A percentile compares a stretch with the other conserved stretches of the same genome.
These are phyloP conservation scores for Phalacrocorax aristotelis DNA, from an alignment of 2,113 vertebrate genomes.

Conservation along the genomic window DNA sequence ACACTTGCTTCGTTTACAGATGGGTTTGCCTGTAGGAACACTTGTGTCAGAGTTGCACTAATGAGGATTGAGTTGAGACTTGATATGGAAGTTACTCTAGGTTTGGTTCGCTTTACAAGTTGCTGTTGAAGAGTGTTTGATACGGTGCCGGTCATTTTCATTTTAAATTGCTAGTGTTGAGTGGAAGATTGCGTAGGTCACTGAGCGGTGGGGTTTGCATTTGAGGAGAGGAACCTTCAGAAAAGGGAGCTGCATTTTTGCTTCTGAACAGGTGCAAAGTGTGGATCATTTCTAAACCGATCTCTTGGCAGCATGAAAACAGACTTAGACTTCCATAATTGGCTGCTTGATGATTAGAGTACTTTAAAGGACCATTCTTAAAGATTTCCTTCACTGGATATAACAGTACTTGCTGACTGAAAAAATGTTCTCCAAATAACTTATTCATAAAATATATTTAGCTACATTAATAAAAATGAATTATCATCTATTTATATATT, in stretches of 20 bases:
- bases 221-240: neutral
- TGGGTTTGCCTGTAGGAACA: neutral
- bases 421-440: neutral
- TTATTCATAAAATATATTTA: constrained; percentile 40
- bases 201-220: neutral
- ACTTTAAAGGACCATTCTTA: neutral
- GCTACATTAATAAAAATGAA: constrained; percentile 2
- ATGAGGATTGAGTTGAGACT: neutral
- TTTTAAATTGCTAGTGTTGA: neutral
- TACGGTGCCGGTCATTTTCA: neutral
- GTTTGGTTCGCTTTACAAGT: neutral
- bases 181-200: neutral
- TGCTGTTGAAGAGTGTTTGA: neutral
- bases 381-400: neutral
- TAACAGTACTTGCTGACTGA: neutral
- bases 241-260: neutral
- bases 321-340: neutral
- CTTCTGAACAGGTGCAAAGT: neutral
- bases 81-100: neutral
- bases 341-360: neutral
- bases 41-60: neutral
- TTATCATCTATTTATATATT: constrained; percentile 21
- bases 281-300: neutral
- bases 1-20: neutral
- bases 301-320: neutral